These are phyloP conservation scores for Acrobasis repandana DNA, from an alignment of 2,888 invertebrate species.

Conservation along the genomic window DNA sequence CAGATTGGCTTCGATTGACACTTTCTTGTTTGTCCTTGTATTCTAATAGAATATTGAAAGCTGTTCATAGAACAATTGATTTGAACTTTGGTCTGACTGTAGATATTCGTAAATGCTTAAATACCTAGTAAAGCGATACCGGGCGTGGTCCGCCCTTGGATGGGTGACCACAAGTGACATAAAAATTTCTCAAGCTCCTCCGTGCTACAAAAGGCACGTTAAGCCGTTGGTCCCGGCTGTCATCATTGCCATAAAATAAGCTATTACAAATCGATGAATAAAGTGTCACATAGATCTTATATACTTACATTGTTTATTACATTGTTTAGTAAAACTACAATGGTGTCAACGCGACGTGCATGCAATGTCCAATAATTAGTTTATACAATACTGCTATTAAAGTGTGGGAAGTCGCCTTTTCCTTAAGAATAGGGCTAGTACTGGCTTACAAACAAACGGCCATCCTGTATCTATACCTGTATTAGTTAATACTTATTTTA, in stretches of 20 bases:
- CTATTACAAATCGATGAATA: not conserved
- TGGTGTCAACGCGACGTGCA: conserved; percentile 12
- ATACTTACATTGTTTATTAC: conserved; percentile 2
- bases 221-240: too few species aligned
- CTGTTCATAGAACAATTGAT: conserved; percentile 7
- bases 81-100: not conserved
- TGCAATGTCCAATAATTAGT: conserved; percentile 20
- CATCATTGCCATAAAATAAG: too few species aligned
- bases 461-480: too few species aligned
- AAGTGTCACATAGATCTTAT: not conserved
- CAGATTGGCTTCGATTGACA: conserved; percentile 12
- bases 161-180: too few species aligned
- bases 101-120: too few species aligned
- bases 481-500: too few species aligned
- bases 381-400: conserved; percentile 26
- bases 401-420: conserved; percentile 31
- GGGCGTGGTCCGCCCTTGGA: too few species aligned
- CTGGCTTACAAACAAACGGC: not conserved
- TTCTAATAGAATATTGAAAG: conserved; percentile 5
- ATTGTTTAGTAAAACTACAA: not conserved
- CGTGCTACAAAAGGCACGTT: too few species aligned
- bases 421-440: conserved; percentile 23
- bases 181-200: too few species aligned
- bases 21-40: conserved; percentile 16
- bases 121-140: too few species aligned